These are phyloP conservation scores for Brachymystax lenok DNA, from an alignment of 2,797 vertebrate genomes.

Conservation along the genomic window DNA sequence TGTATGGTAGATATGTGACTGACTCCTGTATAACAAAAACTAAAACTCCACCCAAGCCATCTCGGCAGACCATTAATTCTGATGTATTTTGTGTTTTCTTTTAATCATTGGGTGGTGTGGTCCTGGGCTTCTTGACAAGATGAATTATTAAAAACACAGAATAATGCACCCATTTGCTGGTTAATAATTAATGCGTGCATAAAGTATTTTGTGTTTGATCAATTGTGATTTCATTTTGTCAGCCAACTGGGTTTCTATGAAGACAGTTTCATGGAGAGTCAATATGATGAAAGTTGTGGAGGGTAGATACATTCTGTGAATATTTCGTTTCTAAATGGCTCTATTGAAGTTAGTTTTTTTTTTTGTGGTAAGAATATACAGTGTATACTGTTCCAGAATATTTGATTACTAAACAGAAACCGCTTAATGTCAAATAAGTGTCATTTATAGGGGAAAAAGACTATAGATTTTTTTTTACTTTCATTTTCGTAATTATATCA, in stretches of 20 bases:
- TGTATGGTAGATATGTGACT: background rate
- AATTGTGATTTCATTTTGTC: constrained; percentile 57
- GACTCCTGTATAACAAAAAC: background rate
- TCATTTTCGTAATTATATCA: background rate
- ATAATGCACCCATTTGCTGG: constrained; percentile 52
- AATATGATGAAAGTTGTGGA: constrained; percentile 33
- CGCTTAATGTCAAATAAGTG: background rate
- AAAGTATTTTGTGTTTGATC: constrained; percentile 45
- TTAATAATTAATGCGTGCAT: constrained; percentile 52
- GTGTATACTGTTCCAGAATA: background rate
- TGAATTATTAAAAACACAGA: constrained; percentile 57
- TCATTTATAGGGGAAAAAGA: background rate
- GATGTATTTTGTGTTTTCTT: constrained; percentile 48
- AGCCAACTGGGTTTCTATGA: constrained; percentile 35
- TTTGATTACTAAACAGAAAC: background rate
- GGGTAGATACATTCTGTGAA: constrained; percentile 9
- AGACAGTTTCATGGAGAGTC: constrained; percentile 35
- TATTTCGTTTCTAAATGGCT: background rate
- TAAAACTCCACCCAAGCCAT: background rate
- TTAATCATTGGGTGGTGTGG: constrained; percentile 47
- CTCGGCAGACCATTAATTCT: constrained; percentile 32
- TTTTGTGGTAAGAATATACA: background rate
- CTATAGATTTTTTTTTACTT: background rate
- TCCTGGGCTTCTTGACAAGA: constrained; percentile 44
- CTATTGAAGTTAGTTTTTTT: background rate